phyloP scores from a whole-genome alignment of 2,113 vertebrate genomes.

The Eudorcas thomsonii region DNA sequence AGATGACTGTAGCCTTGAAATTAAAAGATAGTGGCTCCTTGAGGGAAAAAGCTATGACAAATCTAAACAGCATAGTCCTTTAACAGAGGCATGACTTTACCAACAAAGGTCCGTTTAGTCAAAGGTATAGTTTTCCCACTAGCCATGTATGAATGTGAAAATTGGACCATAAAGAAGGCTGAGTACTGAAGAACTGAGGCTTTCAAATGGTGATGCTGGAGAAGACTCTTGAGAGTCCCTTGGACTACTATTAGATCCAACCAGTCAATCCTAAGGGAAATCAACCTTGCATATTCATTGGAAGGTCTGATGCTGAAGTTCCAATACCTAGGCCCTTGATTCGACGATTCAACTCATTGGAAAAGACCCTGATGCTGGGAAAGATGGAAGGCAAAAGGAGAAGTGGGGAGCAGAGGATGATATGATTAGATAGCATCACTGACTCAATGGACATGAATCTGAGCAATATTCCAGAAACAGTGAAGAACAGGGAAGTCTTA shows the following conservation, averaged over 20 bases:
- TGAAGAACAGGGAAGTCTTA: neutral
- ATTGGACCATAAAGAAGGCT: neutral
- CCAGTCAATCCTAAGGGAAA: neutral
- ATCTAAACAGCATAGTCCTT: neutral
- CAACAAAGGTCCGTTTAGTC: neutral
- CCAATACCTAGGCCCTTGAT: neutral
- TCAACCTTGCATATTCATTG: neutral
- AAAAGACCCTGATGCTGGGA: neutral
- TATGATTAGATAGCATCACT: neutral
- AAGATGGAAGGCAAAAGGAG: neutral
- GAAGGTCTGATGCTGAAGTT: neutral
- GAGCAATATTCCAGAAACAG: fast-evolving
- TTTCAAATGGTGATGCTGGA: neutral
- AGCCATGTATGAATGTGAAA: neutral
- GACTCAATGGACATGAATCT: neutral
- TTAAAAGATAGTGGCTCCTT: neutral
- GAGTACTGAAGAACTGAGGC: neutral
- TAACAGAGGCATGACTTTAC: neutral
- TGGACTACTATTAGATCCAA: neutral
- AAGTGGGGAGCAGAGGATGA: neutral
- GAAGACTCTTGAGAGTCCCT: neutral
- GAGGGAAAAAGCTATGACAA: neutral
- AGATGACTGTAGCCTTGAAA: neutral
- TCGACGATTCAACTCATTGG: neutral
- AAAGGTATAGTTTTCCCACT: neutral